Base-by-base conservation (phyloP, 2,888 invertebrate species). In the Dioctria rufipes region DNA sequence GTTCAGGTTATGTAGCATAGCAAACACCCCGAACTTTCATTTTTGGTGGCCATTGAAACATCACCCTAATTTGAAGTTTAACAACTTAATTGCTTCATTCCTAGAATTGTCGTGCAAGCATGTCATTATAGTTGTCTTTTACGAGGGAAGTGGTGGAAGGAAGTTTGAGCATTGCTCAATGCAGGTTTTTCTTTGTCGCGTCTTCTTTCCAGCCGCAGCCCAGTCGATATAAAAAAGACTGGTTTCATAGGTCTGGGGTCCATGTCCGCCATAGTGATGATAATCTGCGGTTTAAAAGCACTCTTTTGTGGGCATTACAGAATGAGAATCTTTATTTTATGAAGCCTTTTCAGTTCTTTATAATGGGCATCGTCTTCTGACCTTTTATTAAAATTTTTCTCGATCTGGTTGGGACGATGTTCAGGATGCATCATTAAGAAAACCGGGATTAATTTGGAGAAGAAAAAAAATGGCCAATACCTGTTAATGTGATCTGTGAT, bases 41-140 rank as follows among this genome's bases (percentile, higher is more conserved):
- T 54, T 54, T 54, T 11, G 54, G 54, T 54, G 54, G 54, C 54
- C n/a, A 54, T 54, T 54, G 9, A 54, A 11, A 25, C 61, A 61
- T 25, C 8, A 5, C 61, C n/a, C n/a, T 61, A 61, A 61, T 61
- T 61, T 11, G 37, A 25, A 39, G 37, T 61, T 61, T 61, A 25
- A 61, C 61, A 61, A 61, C 61, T 25, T 61, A 61, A 61, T 61
- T 61, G 61, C 54, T 54, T 54, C 54, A 61, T 61, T 61, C 61
- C 61, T 5, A 25, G 37, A 61, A 61, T 61, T 39, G 25, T 61
- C 61, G 54, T 11, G 54, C 4, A 8, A 54, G 54, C 54, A 11
- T 54, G 54, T 54, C 54, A 54, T 54, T 54, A 54, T 0, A 54
- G 11, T 54, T 11, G 54, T 54, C 54, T 54, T 54, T 4, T 54